Evolutionary conservation across 2,888 invertebrate species (phyloP).

Genomic region (Lepidocyrtoides sp.): DNA sequence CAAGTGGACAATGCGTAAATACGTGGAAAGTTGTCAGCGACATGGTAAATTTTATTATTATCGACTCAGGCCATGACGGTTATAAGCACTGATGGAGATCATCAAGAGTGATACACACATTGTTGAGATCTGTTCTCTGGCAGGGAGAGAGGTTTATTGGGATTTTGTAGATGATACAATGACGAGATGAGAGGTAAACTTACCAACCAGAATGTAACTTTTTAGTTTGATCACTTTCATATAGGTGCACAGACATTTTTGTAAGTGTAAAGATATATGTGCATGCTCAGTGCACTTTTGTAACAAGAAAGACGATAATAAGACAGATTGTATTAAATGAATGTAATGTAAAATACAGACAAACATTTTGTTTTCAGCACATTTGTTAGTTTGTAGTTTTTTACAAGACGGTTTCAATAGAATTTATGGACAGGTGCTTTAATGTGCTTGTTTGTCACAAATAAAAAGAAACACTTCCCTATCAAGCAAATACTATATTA

Average conservation of each 20-base stretch:
- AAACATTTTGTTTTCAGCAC: constrained; percentile 49
- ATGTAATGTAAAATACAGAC: constrained; percentile 7
- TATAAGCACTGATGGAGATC: constrained; percentile 36
- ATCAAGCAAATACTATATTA: not conserved
- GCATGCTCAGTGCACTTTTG: constrained; percentile 6
- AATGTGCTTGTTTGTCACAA: constrained; percentile 37
- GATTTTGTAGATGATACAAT: not conserved
- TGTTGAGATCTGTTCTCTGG: not conserved
- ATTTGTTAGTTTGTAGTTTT: constrained; percentile 26
- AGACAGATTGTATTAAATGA: constrained; percentile 38
- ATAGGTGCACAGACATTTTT: not conserved
- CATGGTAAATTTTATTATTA: constrained; percentile 77
- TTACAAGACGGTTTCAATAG: constrained; percentile 20
- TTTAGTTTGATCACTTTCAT: no score
- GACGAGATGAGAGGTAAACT: not conserved
- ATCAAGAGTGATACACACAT: constrained; percentile 31
- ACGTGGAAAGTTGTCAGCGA: constrained; percentile 72
- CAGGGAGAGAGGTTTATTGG: not conserved
- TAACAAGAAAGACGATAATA: constrained; percentile 42
- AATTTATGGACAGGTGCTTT: constrained; percentile 65
- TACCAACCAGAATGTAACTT: not conserved
- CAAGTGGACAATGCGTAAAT: constrained; percentile 72
- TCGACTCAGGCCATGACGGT: constrained; percentile 62
- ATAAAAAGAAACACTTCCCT: not conserved
- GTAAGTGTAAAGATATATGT: not conserved